Conservation (phyloP, 1,140 invertebrate genomes). For the Anadara kagoshimensis region DNA sequence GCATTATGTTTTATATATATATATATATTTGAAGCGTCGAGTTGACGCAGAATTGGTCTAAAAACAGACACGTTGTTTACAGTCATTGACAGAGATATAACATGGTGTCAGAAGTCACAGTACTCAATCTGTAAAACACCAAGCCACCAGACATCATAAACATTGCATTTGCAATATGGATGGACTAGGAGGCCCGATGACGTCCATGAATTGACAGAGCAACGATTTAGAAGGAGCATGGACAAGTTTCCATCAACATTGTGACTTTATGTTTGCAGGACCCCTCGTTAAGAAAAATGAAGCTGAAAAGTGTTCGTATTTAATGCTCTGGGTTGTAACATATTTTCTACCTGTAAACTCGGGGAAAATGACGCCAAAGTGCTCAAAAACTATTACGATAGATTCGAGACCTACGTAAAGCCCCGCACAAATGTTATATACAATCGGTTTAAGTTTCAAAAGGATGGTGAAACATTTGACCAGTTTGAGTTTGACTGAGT, state of each 20-base stretch:
- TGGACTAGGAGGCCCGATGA: background rate
- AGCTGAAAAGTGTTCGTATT: slow-evolving; percentile 23
- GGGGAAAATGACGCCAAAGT: slow-evolving; percentile 20
- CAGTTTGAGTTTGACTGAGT: slow-evolving; percentile 24
- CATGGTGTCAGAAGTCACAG: slow-evolving; percentile 5
- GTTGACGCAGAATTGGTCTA: background rate
- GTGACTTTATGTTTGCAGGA: slow-evolving; percentile 19
- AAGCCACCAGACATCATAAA: background rate
- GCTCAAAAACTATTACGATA: slow-evolving; percentile 11
- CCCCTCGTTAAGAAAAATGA: slow-evolving; percentile 14
- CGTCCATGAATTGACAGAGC: background rate
- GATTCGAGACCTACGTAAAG: slow-evolving; percentile 12
- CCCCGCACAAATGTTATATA: slow-evolving; percentile 22
- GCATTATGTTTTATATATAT: slow-evolving; percentile 2
- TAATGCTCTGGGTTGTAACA: slow-evolving; percentile 33
- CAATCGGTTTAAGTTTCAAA: slow-evolving; percentile 18
- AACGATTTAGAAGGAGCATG: background rate
- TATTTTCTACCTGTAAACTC: slow-evolving; percentile 27
- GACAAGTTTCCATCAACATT: slow-evolving; percentile 6
- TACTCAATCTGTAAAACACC: background rate
- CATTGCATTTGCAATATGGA: slow-evolving; percentile 2
- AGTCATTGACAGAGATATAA: background rate
- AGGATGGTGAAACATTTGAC: slow-evolving; percentile 32
- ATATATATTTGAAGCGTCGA: too few species aligned
- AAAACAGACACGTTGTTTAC: slow-evolving; percentile 1